These are phyloP conservation scores for Oreotrochilus melanogaster DNA, from an alignment of 2,113 vertebrate genomes.

Conservation along the genomic window DNA sequence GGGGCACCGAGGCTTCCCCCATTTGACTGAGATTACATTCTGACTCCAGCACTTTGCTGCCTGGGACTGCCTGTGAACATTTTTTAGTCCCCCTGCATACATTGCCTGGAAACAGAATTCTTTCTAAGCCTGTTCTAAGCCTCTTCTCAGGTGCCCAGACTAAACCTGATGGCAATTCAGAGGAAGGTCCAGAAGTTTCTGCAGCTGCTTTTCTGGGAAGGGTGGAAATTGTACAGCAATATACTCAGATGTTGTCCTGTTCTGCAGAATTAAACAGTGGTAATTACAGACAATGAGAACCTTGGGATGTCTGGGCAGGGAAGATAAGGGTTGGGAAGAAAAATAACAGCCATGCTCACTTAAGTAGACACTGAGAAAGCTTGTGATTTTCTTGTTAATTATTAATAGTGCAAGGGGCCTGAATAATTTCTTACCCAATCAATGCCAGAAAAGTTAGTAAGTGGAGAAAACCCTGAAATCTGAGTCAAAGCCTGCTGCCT, in stretches of 20 bases:
- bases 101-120: background rate
- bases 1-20: background rate
- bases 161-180: constrained; percentile 37
- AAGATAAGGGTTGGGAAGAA: constrained; percentile 19
- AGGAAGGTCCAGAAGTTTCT: constrained; percentile 52
- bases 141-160: background rate
- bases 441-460: constrained; percentile 1
- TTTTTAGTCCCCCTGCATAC: background rate
- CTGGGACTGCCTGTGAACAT: accelerated
- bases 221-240: constrained; percentile 56
- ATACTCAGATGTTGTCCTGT: background rate
- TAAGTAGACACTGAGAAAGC: background rate
- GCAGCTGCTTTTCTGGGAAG: constrained; percentile 40
- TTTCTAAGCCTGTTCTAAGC: background rate
- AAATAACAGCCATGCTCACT: background rate
- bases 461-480: background rate
- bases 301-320: constrained; percentile 9
- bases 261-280: constrained; percentile 13
- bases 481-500: background rate
- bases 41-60: background rate
- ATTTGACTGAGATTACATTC: background rate
- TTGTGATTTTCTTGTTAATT: constrained; percentile 19
- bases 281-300: background rate
- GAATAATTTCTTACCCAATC: constrained; percentile 20
- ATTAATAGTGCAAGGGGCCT: constrained; percentile 11